Base-by-base conservation (phyloP, 2,888 invertebrate species). In the Heliconius aoede region DNA sequence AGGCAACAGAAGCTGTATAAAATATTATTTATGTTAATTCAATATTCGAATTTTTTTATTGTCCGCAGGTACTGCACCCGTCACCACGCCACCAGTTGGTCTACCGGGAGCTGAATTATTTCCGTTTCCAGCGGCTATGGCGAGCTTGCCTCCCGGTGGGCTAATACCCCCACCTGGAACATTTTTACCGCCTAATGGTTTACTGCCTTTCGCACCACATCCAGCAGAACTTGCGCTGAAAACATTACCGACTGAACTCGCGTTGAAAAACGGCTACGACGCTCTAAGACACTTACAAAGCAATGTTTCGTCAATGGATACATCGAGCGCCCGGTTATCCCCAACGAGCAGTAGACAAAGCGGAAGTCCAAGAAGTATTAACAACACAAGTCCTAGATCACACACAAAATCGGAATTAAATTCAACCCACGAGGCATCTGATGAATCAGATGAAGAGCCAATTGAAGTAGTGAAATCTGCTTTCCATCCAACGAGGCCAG, bases 391-490 rank as follows among this genome's bases (percentile, higher is more conserved):
- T 82, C 95, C 95, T 3, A 90, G 95, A 84, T 95, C 92, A 15
- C 94, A 94, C 87, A 90, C 95, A 0, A 95, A 95, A 79, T 95
- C 95, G 1, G 95, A 96, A 86, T 95, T 95, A 26, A 96, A 95
- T 85, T 96, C 96, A 18, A 95, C 96, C 18, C 94, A 95, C 79
- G 96, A 95, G 58, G 95, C 95, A 79, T 95, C 96, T 7, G 96
- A 95, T 77, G 95, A 95, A 79, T 96, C 96, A 0, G 96, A 96
- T 68, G 96, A 97, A 78, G 96, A 96, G 84, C 96, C 96, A 76
- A 97, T 97, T 83, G 97, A 97, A 85, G 97, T 97, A 32, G 97
- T 97, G 0, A 96, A 96, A 84, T 97, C 97, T 0, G 97, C 97
- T 3, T 97, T 96, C 88, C 96, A 96, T 71, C 96, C 96, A 30